Conservation (phyloP, 2,113 vertebrate genomes). For the Colossoma macropomum region DNA sequence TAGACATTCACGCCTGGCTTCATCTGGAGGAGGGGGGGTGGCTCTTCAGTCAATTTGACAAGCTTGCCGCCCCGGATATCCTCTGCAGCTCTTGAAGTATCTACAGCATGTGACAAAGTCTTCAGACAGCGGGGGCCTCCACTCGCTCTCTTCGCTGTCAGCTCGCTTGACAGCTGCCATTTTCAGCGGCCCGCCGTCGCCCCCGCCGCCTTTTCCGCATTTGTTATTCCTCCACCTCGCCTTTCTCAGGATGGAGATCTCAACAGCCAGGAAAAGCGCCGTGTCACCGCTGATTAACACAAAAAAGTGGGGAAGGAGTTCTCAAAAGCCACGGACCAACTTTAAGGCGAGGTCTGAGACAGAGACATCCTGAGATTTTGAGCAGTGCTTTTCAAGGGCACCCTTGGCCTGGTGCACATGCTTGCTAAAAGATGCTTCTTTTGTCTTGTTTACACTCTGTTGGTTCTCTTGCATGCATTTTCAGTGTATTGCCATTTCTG, state of each 20-base stretch:
- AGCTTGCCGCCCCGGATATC: constrained; percentile 72
- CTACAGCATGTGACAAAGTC: constrained; percentile 73
- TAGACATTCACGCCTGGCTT: constrained; percentile 70
- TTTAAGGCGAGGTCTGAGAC: constrained; percentile 13
- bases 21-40: constrained; percentile 55
- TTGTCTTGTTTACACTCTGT: background rate
- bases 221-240: constrained; percentile 60
- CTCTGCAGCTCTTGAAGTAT: constrained; percentile 62
- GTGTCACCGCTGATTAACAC: constrained; percentile 63
- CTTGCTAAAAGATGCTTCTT: background rate
- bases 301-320: constrained; percentile 28
- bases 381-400: background rate
- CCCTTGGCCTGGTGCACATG: background rate
- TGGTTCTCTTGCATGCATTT: background rate
- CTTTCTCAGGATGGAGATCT: constrained; percentile 56
- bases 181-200: constrained; percentile 63
- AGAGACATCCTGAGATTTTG: background rate
- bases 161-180: constrained; percentile 79
- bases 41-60: constrained; percentile 78
- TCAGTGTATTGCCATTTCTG: background rate
- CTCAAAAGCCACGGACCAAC: constrained; percentile 15
- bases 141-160: constrained; percentile 61
- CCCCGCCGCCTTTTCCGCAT: constrained; percentile 51
- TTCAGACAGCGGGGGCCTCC: constrained; percentile 61
- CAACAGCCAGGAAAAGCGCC: constrained; percentile 48